Conservation (phyloP, 2,888 invertebrate species). For the Stenoptilia bipunctidactyla region DNA sequence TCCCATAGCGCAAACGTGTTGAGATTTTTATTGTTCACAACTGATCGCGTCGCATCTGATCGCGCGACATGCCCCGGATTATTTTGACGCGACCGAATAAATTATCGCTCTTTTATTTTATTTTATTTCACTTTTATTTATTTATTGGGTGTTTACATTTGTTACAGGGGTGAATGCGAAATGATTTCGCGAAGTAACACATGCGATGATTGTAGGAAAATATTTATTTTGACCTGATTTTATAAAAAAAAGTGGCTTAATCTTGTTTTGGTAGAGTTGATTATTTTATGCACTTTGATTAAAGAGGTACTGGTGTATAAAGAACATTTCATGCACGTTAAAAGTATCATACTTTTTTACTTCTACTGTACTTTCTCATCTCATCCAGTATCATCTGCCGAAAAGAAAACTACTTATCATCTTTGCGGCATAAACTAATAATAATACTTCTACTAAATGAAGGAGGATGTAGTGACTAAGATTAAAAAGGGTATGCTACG, state of each 20-base stretch:
- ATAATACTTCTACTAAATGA: no score
- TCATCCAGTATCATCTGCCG: no score
- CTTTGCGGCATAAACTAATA: no score
- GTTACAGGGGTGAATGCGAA: slow-evolving; percentile 10
- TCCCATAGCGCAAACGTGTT: slow-evolving; percentile 24
- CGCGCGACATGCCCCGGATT: slow-evolving; percentile 26
- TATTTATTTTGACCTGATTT: slow-evolving; percentile 19
- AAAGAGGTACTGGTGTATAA: no score
- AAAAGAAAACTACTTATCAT: no score
- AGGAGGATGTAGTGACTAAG: no score
- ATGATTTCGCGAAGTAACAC: slow-evolving; percentile 5
- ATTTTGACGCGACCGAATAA: slow-evolving; percentile 38
- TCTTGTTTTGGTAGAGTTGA: slow-evolving; percentile 12
- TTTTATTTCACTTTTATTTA: slow-evolving; percentile 12
- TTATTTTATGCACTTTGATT: no score
- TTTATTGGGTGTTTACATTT: slow-evolving; percentile 6
- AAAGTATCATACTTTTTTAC: no score
- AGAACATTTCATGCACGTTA: no score
- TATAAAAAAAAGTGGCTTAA: slow-evolving; percentile 4
- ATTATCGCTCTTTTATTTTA: slow-evolving; percentile 42
- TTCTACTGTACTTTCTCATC: no score
- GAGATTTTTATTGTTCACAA: slow-evolving; percentile 52
- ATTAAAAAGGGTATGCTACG: no score
- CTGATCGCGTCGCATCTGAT: slow-evolving; percentile 29
- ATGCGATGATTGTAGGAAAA: slow-evolving; percentile 2